Conservation (phyloP, 2,888 invertebrate species). For the Drosophila mayaguana region DNA sequence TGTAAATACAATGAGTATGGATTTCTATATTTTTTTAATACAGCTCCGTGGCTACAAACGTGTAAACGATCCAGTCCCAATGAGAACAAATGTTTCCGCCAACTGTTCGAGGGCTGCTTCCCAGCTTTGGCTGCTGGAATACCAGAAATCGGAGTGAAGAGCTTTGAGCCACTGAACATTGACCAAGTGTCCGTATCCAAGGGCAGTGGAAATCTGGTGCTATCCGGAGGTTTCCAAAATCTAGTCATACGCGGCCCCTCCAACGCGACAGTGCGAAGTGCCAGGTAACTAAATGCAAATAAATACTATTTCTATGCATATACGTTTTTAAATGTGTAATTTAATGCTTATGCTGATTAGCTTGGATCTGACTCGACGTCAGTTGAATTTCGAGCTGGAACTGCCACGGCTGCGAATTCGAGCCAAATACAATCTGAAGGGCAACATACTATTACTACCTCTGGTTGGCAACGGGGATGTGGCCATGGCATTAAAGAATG, state of each 20-base stretch:
- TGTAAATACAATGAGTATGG: neutral
- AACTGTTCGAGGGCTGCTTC: constrained; percentile 86
- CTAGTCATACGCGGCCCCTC: constrained; percentile 87
- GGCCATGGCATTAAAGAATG: constrained; percentile 86
- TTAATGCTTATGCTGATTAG: constrained; percentile 75
- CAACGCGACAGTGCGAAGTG: constrained; percentile 86
- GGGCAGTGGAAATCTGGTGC: constrained; percentile 86
- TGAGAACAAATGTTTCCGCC: constrained; percentile 86
- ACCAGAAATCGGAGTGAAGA: constrained; percentile 87
- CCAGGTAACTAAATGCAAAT: constrained; percentile 69
- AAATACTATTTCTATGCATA: neutral
- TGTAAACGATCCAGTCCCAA: constrained; percentile 86
- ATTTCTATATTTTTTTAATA: constrained; percentile 40
- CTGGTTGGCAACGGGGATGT: constrained; percentile 87
- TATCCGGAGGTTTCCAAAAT: constrained; percentile 87
- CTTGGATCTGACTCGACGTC: constrained; percentile 86
- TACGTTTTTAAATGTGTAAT: neutral
- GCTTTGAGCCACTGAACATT: constrained; percentile 87
- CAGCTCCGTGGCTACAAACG: constrained; percentile 86
- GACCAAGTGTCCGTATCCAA: constrained; percentile 86
- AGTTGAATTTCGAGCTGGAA: constrained; percentile 86
- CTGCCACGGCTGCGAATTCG: constrained; percentile 87
- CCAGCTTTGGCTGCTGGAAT: constrained; percentile 87
- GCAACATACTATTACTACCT: constrained; percentile 87
- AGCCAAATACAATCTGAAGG: constrained; percentile 87